These are phyloP conservation scores for Hofmannophila pseudospretella DNA, from an alignment of 2,888 invertebrate species.

Conservation along the genomic window DNA sequence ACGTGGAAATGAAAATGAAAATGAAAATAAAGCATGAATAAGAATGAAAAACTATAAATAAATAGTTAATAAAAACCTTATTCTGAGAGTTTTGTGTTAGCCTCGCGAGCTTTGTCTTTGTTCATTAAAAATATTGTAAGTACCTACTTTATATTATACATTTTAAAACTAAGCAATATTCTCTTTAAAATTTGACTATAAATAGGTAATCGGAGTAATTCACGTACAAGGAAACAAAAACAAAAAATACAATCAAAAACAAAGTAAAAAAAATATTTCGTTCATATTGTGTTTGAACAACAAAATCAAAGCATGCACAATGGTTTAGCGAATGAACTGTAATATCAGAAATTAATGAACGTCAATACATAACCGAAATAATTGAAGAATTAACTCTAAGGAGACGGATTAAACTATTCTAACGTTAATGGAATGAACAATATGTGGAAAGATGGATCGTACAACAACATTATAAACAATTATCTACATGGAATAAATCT, in stretches of 20 bases:
- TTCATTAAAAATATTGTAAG: conserved; percentile 36
- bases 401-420: not conserved
- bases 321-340: conserved; percentile 1
- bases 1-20: too few species aligned
- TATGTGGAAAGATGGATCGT: not conserved
- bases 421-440: conserved; percentile 1
- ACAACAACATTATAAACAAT: conserved; percentile 49
- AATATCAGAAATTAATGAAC: not conserved
- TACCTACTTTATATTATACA: conserved; percentile 47
- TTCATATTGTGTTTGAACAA: not conserved
- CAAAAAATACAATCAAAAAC: conserved; percentile 15
- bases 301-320: not conserved
- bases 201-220: conserved; percentile 71
- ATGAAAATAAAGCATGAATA: too few species aligned
- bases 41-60: too few species aligned
- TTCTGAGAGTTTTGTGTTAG: conserved; percentile 30
- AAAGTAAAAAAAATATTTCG: conserved; percentile 13
- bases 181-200: conserved; percentile 56
- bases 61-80: too few species aligned
- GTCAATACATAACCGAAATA: conserved; percentile 1
- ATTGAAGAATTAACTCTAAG: not conserved
- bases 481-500: conserved; percentile 65
- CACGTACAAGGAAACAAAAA: conserved; percentile 34
- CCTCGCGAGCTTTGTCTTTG: conserved; percentile 69
- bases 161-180: conserved; percentile 41